Evolutionary conservation across 2,797 vertebrate genomes (phyloP).

Genomic region (Emys orbicularis): DNA sequence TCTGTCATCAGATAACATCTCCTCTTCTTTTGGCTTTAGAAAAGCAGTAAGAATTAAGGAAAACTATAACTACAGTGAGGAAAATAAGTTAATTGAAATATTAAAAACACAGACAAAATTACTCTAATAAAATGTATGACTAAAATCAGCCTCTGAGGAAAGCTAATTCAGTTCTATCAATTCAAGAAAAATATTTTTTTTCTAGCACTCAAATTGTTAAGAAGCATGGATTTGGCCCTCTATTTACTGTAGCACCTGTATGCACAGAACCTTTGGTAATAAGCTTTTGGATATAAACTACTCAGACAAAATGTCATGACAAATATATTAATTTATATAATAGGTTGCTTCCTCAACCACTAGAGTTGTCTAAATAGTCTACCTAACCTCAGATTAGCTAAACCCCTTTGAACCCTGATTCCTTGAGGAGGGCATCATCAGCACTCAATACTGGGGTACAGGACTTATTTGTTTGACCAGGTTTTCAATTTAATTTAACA

Average conservation of each 20-base stretch:
- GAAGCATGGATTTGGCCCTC: neutral
- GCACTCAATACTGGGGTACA: neutral
- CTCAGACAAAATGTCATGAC: neutral
- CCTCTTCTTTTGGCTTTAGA: neutral
- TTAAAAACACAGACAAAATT: conserved; percentile 42
- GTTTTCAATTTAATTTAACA: neutral
- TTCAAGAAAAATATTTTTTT: neutral
- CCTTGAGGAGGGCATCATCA: neutral
- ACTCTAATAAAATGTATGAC: conserved; percentile 20
- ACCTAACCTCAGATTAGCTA: neutral
- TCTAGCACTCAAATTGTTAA: neutral
- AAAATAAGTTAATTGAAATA: neutral
- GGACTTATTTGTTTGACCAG: neutral
- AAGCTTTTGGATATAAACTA: neutral
- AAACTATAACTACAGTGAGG: conserved; percentile 27
- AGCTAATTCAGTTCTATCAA: conserved; percentile 19
- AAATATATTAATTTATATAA: neutral
- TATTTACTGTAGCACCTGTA: neutral
- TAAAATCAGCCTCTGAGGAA: conserved; percentile 43
- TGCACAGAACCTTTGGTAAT: neutral
- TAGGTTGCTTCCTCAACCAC: neutral
- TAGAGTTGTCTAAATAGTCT: neutral
- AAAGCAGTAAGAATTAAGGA: neutral
- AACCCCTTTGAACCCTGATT: neutral
- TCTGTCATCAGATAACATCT: neutral